These are phyloP conservation scores for Lepisosteus osseus DNA, from an alignment of 2,113 vertebrate species.

Conservation along the genomic window DNA sequence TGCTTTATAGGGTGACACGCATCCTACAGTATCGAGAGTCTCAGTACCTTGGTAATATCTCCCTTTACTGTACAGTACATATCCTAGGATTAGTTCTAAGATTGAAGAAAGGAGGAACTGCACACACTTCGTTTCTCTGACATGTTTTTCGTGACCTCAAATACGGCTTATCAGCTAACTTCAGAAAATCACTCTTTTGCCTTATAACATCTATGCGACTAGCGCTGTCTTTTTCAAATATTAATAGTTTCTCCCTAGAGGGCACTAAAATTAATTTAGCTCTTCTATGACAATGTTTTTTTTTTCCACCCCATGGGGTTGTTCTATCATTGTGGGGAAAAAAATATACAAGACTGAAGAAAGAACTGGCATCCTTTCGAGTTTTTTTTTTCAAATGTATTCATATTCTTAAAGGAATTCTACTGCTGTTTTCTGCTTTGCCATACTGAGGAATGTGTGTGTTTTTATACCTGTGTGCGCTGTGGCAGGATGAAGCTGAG, in stretches of 20 bases:
- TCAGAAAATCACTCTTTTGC: background rate
- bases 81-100: too few species aligned
- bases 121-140: too few species aligned
- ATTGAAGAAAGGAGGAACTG: too few species aligned
- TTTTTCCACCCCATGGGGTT: background rate
- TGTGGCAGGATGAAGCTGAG: too few species aligned
- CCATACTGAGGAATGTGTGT: background rate
- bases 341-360: background rate
- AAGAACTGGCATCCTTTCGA: background rate
- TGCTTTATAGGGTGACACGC: too few species aligned
- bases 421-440: background rate
- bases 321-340: background rate
- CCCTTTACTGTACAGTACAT: too few species aligned
- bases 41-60: too few species aligned
- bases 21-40: too few species aligned
- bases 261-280: conserved; percentile 16
- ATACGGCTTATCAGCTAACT: background rate
- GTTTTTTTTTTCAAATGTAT: background rate
- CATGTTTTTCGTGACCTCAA: conserved; percentile 1
- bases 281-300: conserved; percentile 10
- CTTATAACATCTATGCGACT: background rate
- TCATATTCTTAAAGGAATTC: background rate
- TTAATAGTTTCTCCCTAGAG: conserved; percentile 12
- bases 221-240: conserved; percentile 1
- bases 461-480: background rate